Evolutionary conservation across 2,113 vertebrate genomes (phyloP), one percentile per base, ranked within the genome.

Genomic region (Promerops cafer): DNA sequence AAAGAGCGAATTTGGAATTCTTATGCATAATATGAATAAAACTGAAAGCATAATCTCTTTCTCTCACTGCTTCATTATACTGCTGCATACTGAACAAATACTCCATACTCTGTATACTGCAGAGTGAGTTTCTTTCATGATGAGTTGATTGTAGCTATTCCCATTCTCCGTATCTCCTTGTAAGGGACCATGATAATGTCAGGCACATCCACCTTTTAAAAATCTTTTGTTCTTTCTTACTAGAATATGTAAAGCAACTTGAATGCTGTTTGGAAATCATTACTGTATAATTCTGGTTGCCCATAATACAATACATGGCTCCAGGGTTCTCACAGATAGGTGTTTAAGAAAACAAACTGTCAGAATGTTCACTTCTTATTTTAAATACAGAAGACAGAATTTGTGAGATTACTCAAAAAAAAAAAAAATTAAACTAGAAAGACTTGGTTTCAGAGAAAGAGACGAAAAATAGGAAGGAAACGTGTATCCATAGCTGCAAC

Each of bases 11-110:
- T 96, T 97, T 42, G 26, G 95, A 96, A 96, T 97, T 96, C 90
- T 93, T 97, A 87, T 79, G 93, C 91, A 94, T 96, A 93, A 95
- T 84, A 95, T 86, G 83, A 97, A 97, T 97, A 96, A 96, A 97
- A 96, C 74, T 81, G 72, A 96, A 96, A 97, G 92, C 42, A 74
- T 89, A 96, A 95, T 93, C 77, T 94, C 80, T 93, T 27, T 63
- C 57, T 96, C 69, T 93, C 69, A 63, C 42, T 86, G 82, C 71
- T 97, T 97, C 94, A 92, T 95, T 97, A 91, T 89, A 87, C 45
- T 90, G 81, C 57, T 77, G 63, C 90, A 82, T 44, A 90, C 31
- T 57, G 85, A 94, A 96, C 16, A 93, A 68, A 40, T 86, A 95
- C 95, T 86, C 53, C 42, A 61, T 72, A 82, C 39, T 33, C 23